phyloP scores from a whole-genome alignment of 2,113 vertebrate species.

The Rhinopomastus cyanomelas region DNA sequence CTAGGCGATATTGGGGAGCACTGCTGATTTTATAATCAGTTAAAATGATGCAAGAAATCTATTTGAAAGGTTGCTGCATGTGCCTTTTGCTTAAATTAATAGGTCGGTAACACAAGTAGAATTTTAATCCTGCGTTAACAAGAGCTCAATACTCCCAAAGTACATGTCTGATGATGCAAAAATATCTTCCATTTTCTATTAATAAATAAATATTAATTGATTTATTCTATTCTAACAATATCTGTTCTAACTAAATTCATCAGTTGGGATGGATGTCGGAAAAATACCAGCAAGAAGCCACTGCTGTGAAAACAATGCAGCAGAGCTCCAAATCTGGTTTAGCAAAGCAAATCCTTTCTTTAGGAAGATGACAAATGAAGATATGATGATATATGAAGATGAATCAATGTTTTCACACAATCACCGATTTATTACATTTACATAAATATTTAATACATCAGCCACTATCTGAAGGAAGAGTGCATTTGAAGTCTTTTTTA shows the following conservation, averaged over 20 bases:
- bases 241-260: slow-evolving; percentile 39
- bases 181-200: neutral
- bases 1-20: neutral
- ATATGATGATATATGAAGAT: slow-evolving; percentile 69
- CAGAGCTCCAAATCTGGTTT: slow-evolving; percentile 41
- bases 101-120: neutral
- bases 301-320: slow-evolving; percentile 25
- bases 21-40: neutral
- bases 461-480: slow-evolving; percentile 61
- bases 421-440: slow-evolving; percentile 73
- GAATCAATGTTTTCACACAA: slow-evolving; percentile 71
- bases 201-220: slow-evolving; percentile 30
- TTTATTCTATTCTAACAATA: slow-evolving; percentile 34
- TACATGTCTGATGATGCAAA: neutral
- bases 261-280: slow-evolving; percentile 37
- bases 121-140: neutral
- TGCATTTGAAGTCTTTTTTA: slow-evolving; percentile 53
- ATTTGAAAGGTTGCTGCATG: neutral
- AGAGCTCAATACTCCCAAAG: neutral
- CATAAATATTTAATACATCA: slow-evolving; percentile 78
- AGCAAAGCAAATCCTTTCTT: slow-evolving; percentile 44
- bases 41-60: neutral
- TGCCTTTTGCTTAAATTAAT: neutral
- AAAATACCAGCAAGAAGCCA: slow-evolving; percentile 4
- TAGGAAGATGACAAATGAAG: slow-evolving; percentile 56